Percentiles rank a stretch among this genome's conserved stretches.
phyloP scores from a whole-genome alignment of 1,140 invertebrate genomes.

The Polypedilum vanderplanki region DNA sequence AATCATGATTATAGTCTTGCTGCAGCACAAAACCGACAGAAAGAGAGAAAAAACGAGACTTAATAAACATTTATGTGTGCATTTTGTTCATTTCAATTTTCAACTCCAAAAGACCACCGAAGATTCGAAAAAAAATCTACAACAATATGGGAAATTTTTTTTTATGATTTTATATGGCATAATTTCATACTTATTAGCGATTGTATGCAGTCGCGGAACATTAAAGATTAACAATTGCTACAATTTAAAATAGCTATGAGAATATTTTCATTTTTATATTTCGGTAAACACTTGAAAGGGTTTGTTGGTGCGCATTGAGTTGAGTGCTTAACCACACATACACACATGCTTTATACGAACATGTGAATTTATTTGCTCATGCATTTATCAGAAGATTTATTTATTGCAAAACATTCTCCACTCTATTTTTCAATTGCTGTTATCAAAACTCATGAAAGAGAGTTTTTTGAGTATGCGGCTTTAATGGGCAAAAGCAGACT shows the following conservation, averaged over 20 bases:
- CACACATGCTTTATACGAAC: background rate
- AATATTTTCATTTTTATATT: background rate
- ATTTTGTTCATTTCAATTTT: background rate
- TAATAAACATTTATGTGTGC: constrained; percentile 19
- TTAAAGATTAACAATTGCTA: background rate
- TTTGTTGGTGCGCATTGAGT: background rate
- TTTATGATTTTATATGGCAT: constrained; percentile 25
- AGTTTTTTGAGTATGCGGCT: background rate
- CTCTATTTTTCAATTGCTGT: background rate
- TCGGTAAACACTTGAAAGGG: no score
- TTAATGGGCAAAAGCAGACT: background rate
- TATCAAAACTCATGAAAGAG: background rate
- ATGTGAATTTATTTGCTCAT: background rate
- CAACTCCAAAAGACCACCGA: constrained; percentile 7
- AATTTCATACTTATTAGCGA: constrained; percentile 23
- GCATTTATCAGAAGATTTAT: background rate
- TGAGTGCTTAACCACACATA: background rate
- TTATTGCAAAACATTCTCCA: background rate
- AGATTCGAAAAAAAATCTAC: background rate
- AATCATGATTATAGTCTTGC: constrained; percentile 9
- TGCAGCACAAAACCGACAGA: no score
- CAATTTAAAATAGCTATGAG: background rate
- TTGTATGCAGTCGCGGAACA: background rate
- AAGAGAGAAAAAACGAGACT: background rate
- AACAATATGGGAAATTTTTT: background rate